Evolutionary conservation across 1,140 invertebrate species (phyloP).

Genomic region (Carposina sasakii): DNA sequence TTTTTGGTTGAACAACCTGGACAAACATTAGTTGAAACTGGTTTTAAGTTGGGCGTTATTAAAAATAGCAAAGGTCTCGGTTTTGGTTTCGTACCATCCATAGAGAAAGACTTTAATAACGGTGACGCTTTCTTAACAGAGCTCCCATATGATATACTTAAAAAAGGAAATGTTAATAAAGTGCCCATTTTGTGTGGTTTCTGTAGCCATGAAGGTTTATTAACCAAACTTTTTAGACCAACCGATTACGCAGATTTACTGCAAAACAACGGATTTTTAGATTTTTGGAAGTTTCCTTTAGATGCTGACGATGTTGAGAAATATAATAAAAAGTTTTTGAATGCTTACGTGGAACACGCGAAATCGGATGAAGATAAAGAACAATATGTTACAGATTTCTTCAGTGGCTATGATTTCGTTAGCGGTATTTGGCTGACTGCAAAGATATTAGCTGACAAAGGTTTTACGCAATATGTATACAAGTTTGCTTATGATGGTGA

Average conservation of each 20-base stretch:
- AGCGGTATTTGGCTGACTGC: no score
- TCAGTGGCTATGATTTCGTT: conserved; percentile 56
- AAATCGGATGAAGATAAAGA: conserved; percentile 36
- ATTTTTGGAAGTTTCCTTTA: conserved; percentile 40
- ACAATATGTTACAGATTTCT: conserved; percentile 49
- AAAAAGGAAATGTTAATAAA: conserved; percentile 55
- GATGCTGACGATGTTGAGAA: conserved; percentile 43
- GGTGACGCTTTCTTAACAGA: conserved; percentile 49
- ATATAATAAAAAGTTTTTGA: conserved; percentile 46
- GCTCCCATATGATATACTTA: conserved; percentile 43
- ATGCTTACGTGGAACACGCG: conserved; percentile 46
- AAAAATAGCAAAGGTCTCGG: conserved; percentile 31
- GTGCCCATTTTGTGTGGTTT: conserved; percentile 59
- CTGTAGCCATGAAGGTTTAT: conserved; percentile 51
- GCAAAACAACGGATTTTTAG: conserved; percentile 33
- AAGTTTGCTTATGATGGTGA: conserved; percentile 50
- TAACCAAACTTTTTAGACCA: no score
- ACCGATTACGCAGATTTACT: no score
- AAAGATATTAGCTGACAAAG: no score
- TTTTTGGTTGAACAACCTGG: conserved; percentile 9
- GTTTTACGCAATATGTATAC: conserved; percentile 54
- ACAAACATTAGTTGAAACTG: neutral
- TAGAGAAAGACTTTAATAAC: conserved; percentile 59
- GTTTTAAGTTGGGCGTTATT: no score
- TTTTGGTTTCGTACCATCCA: conserved; percentile 50